Evolutionary conservation across 2,888 invertebrate species (phyloP).

Genomic region (Melieria omissa): DNA sequence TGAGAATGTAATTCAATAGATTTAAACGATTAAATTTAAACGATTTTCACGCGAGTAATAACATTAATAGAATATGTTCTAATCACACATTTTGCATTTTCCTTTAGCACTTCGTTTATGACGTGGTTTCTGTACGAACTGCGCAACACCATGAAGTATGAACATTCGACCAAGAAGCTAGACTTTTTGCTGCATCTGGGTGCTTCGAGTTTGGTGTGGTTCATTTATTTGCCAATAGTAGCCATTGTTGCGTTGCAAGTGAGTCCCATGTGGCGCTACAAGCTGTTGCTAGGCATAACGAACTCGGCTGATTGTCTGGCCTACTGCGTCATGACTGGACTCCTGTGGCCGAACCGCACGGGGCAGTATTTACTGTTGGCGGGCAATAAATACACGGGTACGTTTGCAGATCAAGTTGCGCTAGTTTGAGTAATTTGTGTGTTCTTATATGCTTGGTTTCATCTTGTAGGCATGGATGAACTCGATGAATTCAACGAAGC

Average conservation of each 20-base stretch:
- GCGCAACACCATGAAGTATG: constrained; percentile 82
- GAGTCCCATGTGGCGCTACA: constrained; percentile 94
- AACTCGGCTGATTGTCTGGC: constrained; percentile 96
- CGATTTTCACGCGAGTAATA: no score
- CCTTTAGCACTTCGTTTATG: constrained; percentile 78
- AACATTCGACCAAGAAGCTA: constrained; percentile 84
- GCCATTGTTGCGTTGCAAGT: constrained; percentile 93
- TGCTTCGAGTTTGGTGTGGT: constrained; percentile 97
- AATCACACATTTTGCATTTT: not conserved
- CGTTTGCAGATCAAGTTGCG: not conserved
- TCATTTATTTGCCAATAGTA: constrained; percentile 94
- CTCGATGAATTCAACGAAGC: constrained; percentile 92
- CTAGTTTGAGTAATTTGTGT: not conserved
- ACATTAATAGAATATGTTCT: no score
- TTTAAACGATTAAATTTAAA: not conserved
- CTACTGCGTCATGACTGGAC: constrained; percentile 93
- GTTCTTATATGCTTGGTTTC: not conserved
- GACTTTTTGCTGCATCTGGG: constrained; percentile 97
- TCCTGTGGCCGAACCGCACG: constrained; percentile 94
- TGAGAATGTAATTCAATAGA: not conserved
- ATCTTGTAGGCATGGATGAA: constrained; percentile 77
- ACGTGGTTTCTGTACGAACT: constrained; percentile 85
- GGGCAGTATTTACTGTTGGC: constrained; percentile 90
- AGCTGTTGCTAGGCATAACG: constrained; percentile 92
- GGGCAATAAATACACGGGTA: constrained; percentile 74